These are phyloP conservation scores for Danio rerio DNA, from an alignment of 2,113 vertebrate species.

Conservation along the genomic window DNA sequence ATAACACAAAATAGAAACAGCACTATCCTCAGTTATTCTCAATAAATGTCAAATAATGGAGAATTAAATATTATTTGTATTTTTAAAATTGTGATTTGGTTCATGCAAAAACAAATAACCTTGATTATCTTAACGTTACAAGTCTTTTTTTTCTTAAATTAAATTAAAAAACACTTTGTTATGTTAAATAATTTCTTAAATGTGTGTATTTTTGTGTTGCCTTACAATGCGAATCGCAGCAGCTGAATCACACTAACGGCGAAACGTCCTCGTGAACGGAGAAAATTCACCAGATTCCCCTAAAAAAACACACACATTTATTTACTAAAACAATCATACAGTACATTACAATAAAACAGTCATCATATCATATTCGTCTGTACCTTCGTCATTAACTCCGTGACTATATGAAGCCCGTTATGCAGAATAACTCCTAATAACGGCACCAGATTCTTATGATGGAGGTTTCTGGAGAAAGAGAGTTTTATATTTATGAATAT, in stretches of 20 bases:
- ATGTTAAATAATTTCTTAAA: too few species aligned
- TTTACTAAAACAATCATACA: too few species aligned
- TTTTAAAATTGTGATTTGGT: neutral
- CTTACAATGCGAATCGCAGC: slow-evolving; percentile 87
- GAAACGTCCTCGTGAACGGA: slow-evolving; percentile 84
- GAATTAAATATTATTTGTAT: neutral
- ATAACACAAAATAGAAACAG: neutral
- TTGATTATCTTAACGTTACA: neutral
- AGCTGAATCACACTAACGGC: slow-evolving; percentile 76
- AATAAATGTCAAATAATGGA: neutral
- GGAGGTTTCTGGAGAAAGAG: slow-evolving; percentile 82
- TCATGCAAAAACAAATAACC: neutral
- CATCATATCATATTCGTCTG: neutral
- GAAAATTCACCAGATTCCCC: slow-evolving; percentile 92
- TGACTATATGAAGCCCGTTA: slow-evolving; percentile 90
- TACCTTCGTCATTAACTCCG: slow-evolving; percentile 94
- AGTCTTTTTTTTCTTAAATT: too few species aligned
- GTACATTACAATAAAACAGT: neutral
- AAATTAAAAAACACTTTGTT: too few species aligned
- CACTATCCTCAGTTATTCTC: neutral
- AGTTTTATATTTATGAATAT: neutral
- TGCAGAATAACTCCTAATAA: slow-evolving; percentile 88
- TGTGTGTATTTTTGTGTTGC: slow-evolving; percentile 20
- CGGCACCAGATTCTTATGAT: slow-evolving; percentile 88
- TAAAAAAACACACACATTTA: slow-evolving; percentile 60